Evolutionary conservation across 2,888 invertebrate species (phyloP).

Genomic region (Brachyptera risi): DNA sequence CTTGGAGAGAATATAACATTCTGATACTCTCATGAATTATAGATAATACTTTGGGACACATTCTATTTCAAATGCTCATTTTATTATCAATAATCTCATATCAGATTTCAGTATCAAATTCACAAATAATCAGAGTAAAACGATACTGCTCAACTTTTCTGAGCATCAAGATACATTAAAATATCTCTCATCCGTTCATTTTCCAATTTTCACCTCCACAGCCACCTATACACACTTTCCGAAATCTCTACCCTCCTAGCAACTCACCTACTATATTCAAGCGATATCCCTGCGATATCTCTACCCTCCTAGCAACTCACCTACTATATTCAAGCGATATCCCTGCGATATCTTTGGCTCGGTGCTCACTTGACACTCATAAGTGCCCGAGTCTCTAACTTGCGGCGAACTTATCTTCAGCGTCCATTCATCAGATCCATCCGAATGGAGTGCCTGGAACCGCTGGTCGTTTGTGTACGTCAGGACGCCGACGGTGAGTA

Average conservation of each 20-base stretch:
- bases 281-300: constrained; percentile 48
- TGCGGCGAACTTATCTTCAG: constrained; percentile 66
- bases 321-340: constrained; percentile 70
- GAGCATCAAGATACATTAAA: no score
- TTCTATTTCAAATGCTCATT: no score
- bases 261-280: constrained; percentile 72
- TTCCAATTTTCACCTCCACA: no score
- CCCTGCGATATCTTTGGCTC: constrained; percentile 74
- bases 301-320: constrained; percentile 49
- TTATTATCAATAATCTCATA: no score
- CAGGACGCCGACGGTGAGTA: constrained; percentile 65
- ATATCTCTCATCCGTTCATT: no score
- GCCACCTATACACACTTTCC: no score
- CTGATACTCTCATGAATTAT: no score
- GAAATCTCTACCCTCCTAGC: background rate
- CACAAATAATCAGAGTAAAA: no score
- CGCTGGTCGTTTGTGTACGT: constrained; percentile 71
- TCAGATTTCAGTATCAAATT: no score
- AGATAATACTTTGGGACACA: no score
- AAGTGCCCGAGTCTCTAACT: constrained; percentile 62
- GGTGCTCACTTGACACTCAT: constrained; percentile 74
- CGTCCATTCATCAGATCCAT: constrained; percentile 70
- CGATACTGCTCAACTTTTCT: no score
- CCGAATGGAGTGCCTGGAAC: constrained; percentile 65
- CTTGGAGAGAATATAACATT: no score